A percentile compares a stretch with the other conserved stretches of the same genome.
Conservation (phyloP, 2,113 vertebrate species). For the Microtus ochrogaster region DNA sequence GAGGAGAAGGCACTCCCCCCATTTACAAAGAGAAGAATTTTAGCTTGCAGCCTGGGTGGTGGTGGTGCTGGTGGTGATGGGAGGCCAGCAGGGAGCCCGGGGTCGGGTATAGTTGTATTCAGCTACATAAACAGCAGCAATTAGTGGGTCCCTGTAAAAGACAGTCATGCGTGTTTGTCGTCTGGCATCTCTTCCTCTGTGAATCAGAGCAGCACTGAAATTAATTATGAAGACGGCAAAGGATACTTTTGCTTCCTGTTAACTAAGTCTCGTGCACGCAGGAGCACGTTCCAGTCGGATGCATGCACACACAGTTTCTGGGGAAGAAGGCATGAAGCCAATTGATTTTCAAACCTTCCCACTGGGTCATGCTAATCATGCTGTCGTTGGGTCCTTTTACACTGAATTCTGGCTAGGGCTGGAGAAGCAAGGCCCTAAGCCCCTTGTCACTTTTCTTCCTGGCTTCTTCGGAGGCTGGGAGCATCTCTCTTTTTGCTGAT, state of each 20-base stretch:
- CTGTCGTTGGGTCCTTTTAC: background rate
- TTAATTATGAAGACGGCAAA: slow-evolving; percentile 57
- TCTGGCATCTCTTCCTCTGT: background rate
- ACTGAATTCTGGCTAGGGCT: background rate
- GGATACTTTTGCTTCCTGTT: slow-evolving; percentile 50
- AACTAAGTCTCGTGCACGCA: slow-evolving; percentile 23
- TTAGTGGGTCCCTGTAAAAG: slow-evolving; percentile 50
- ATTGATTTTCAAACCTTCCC: slow-evolving; percentile 54
- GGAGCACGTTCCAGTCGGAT: background rate
- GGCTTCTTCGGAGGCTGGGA: background rate
- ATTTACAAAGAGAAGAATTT: slow-evolving; percentile 22
- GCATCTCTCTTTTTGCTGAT: background rate
- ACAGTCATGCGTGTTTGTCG: background rate
- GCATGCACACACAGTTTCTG: slow-evolving; percentile 13
- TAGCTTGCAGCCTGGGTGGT: background rate
- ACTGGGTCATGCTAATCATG: slow-evolving; percentile 3
- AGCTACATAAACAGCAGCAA: slow-evolving; percentile 47
- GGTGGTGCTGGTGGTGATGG: background rate
- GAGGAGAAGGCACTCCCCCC: background rate
- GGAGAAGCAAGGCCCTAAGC: background rate
- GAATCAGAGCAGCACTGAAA: background rate
- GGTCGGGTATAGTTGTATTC: slow-evolving; percentile 50
- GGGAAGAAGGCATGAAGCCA: slow-evolving; percentile 60
- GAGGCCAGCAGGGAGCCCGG: background rate
- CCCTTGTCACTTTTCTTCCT: background rate